A percentile compares a stretch with the other conserved stretches of the same genome.
Conservation (phyloP, 2,113 vertebrate genomes). For the Semicossyphus pulcher region DNA sequence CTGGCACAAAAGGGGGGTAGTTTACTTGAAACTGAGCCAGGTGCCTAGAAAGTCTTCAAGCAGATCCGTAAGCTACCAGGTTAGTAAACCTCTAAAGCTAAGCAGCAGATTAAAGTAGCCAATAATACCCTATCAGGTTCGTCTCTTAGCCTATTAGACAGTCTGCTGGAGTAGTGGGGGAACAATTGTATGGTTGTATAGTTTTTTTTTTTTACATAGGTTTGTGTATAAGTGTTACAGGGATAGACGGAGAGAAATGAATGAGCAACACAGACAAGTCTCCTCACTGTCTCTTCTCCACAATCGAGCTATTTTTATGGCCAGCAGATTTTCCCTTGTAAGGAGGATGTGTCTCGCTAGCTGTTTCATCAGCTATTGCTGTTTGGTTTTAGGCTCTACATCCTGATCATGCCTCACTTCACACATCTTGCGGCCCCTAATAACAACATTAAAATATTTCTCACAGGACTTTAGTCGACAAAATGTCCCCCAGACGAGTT, state of each 20-base stretch:
- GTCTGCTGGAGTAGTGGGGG: conserved; percentile 22
- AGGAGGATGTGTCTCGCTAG: background rate
- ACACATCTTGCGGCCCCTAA: background rate
- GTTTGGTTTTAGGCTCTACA: background rate
- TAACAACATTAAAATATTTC: background rate
- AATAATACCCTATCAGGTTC: conserved; percentile 55
- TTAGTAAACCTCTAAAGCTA: conserved; percentile 18
- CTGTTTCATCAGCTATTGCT: background rate
- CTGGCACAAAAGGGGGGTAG: background rate
- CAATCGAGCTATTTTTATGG: conserved; percentile 18
- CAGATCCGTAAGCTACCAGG: background rate
- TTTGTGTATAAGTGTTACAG: background rate
- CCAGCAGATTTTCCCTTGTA: background rate
- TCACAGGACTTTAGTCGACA: too few relatives aligned
- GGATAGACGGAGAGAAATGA: too few relatives aligned
- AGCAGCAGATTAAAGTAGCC: conserved; percentile 56
- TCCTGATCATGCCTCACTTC: background rate
- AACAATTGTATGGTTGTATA: too few relatives aligned
- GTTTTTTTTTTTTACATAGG: background rate
- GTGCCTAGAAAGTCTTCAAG: conserved; percentile 2
- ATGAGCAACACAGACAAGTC: too few relatives aligned
- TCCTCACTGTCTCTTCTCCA: too few relatives aligned
- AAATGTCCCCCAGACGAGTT: background rate
- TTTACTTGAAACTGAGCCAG: conserved; percentile 9
- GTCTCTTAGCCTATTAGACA: conserved; percentile 26